Evolutionary conservation across 2,888 invertebrate species (phyloP), one percentile per base, ranked within the genome.

Genomic region (Napeogenes sylphis): DNA sequence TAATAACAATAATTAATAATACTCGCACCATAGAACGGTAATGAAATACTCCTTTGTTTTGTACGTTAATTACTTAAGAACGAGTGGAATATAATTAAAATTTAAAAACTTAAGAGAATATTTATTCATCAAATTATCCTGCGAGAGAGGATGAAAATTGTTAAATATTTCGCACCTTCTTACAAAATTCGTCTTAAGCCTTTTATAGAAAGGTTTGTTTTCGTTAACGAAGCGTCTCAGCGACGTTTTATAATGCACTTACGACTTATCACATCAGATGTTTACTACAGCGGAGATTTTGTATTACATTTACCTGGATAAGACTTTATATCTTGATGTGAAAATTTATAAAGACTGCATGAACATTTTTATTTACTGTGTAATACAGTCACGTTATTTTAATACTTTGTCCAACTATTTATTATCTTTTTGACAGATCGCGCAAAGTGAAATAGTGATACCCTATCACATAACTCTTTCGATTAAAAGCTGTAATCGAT

Each of bases 231-330:
- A 81, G 80, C 77, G 76, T 75, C 76, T 73, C 68, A 63, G 65
- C 71, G 75, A 70, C 75, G 72, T 77, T 75, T 75, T 77, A 79
- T 83, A 85, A 84, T 86, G 81, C 81, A 82, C 78, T 84, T 83
- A 81, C 82, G 82, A 85, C 84, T 83, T 83, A 85, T 85, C 80
- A 76, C 81, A 72, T 77, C 75, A 75, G 78, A 73, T 76, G 78
- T 78, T 74, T 63, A 72, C 73, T 75, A 74, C 76, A 70, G 71
- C 70, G 69, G 62, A 58, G 73, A 75, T 78, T 79, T 81, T 78
- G 12, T 77, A 78, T 74, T 63, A 61, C 70, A 70, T 68, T 72
- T 71, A 71, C 72, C 70, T 70, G 69, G 62, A 72, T 75, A 65
- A 70, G 71, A 68, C 64, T 68, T 65, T 69, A 65, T 58, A 58